Conservation (phyloP, 2,797 vertebrate genomes). For the Tinamus major region DNA sequence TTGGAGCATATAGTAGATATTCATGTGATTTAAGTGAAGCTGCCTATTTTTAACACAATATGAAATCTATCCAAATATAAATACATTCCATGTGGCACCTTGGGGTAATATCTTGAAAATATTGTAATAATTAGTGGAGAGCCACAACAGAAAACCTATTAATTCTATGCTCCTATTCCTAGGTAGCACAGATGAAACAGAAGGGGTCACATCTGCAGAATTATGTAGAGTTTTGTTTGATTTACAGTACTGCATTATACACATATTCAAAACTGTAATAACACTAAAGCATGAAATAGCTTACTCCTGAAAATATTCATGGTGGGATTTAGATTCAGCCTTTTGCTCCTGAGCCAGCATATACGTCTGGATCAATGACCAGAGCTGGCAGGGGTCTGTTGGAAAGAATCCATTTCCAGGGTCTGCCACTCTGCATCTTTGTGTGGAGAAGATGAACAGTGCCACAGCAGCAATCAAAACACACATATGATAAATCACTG, state of each 20-base stretch:
- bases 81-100: constrained; percentile 50
- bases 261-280: constrained; percentile 52
- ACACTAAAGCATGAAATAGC: constrained; percentile 52
- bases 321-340: constrained; percentile 15
- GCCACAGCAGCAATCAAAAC: constrained; percentile 1
- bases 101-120: constrained; percentile 59
- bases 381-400: constrained; percentile 9
- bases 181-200: constrained; percentile 46
- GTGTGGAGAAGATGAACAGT: constrained; percentile 19
- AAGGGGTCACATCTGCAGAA: constrained; percentile 64
- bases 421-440: neutral
- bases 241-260: constrained; percentile 42
- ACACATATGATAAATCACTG: neutral
- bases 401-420: neutral
- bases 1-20: constrained; percentile 45
- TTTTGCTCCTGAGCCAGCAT: neutral
- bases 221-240: constrained; percentile 63
- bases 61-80: constrained; percentile 69
- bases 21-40: constrained; percentile 45
- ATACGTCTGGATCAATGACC: constrained; percentile 20
- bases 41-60: constrained; percentile 64
- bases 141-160: constrained; percentile 60
- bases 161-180: constrained; percentile 51
- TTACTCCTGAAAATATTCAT: constrained; percentile 57
- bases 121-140: constrained; percentile 65